Conservation (phyloP, 2,888 invertebrate genomes). For the Aphrophora alni region DNA sequence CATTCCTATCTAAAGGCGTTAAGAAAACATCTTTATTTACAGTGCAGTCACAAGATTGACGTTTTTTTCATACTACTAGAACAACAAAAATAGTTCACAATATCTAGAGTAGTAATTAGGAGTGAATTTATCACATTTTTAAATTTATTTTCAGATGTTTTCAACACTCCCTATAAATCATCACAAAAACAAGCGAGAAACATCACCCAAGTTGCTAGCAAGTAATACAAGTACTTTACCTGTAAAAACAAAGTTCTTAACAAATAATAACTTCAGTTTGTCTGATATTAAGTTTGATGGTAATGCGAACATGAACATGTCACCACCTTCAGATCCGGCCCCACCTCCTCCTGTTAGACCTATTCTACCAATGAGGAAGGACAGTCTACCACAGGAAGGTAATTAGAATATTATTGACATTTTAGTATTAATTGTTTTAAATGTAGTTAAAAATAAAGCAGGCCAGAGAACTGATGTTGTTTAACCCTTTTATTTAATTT, state of each 20-base stretch:
- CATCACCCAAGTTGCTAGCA: background rate
- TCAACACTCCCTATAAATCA: conserved; percentile 17
- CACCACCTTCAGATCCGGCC: background rate
- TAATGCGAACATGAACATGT: background rate
- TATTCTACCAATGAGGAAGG: background rate
- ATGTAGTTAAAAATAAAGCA: too few relatives aligned
- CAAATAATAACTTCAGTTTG: conserved; percentile 12
- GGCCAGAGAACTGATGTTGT: too few relatives aligned
- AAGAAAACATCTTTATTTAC: too few relatives aligned
- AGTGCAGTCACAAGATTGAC: too few relatives aligned
- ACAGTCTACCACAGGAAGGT: background rate
- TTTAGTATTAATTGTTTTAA: too few relatives aligned
- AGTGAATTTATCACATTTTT: too few relatives aligned
- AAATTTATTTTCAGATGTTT: background rate
- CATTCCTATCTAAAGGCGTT: too few relatives aligned
- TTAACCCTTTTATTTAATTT: too few relatives aligned
- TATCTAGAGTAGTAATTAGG: background rate
- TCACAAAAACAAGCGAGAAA: background rate
- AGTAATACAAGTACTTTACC: conserved; percentile 42
- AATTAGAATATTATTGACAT: too few relatives aligned
- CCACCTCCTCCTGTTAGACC: background rate
- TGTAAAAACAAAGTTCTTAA: conserved; percentile 39
- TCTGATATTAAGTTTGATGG: background rate
- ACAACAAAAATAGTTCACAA: too few relatives aligned
- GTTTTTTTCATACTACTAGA: too few relatives aligned